Base-by-base conservation (phyloP, 2,797 vertebrate genomes). In the Danio tinwini region DNA sequence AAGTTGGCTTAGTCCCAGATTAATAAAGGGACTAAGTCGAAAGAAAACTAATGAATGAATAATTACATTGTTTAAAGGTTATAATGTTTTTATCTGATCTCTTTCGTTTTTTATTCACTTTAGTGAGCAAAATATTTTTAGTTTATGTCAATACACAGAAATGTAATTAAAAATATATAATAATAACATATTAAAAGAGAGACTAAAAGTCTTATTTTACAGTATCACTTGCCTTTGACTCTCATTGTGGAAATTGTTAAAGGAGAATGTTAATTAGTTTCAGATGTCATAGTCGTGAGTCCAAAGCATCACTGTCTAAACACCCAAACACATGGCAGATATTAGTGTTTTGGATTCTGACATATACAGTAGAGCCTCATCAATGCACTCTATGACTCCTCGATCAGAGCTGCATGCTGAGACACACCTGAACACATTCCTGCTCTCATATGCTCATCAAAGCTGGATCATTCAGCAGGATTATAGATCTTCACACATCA, bases 381-480 rank as follows among this genome's bases (percentile, higher is more conserved):
- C 44, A 42, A 71, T 56, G 39, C 37, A 44, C 16, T 53, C 67
- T 6, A 2, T 56, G 49, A 39, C 67, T 40, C 61, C n/a, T 55
- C 13, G 9, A 37, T 29, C 3, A 14, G 17, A 73, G 19, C n/a
- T 58, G 59, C 55, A 47, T 56, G 71, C 71, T 0, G 44, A 19
- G 42, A 59, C 61, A 45, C 79, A 29, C 3, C 42, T 47, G 55
- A 29, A 59, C 19, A 59, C 44, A 74, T 74, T 74, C 71, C 55
- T 73, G 71, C 71, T 73, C 6, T 37, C 40, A 19, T 21, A 56
- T 56, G n/a, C 56, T 71, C 69, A 42, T 71, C 49, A 70, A 40
- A 70, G 49, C 21, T 13, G 8, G 55, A 71, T 80, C 69, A 56
- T 59, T 59, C 71, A 58, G 42, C 71, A 47, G 42, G 53, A 73